Evolutionary conservation across 2,888 invertebrate genomes (phyloP).

Genomic region (Drosophila flavopinicola): DNA sequence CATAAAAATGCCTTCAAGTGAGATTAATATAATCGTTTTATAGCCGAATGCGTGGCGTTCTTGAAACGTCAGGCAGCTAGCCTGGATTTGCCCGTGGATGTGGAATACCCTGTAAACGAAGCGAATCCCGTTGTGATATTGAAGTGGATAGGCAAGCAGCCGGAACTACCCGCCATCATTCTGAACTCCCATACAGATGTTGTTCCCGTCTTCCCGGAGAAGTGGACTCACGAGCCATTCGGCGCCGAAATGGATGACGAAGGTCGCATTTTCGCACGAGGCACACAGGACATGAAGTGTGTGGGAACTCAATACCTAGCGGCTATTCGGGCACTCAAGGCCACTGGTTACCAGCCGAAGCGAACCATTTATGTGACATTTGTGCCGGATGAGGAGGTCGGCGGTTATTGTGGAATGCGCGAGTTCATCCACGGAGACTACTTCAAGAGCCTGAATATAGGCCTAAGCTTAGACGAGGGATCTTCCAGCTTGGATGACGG

Average conservation of each 20-base stretch:
- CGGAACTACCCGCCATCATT: conserved; percentile 89
- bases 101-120: conserved; percentile 86
- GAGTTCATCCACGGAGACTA: conserved; percentile 88
- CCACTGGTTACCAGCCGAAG: conserved; percentile 86
- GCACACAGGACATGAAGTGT: conserved; percentile 93
- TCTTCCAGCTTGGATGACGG: conserved; percentile 88
- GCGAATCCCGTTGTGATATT: conserved; percentile 92
- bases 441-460: conserved; percentile 90
- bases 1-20: not conserved
- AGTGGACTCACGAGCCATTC: conserved; percentile 97
- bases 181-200: conserved; percentile 98
- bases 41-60: conserved; percentile 87
- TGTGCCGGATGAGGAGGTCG: conserved; percentile 91
- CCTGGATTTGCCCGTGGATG: conserved; percentile 87
- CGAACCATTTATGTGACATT: conserved; percentile 90
- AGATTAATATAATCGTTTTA: conserved; percentile 16
- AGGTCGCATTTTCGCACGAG: conserved; percentile 91
- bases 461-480: conserved; percentile 92
- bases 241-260: conserved; percentile 92
- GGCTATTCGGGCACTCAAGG: conserved; percentile 88
- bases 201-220: conserved; percentile 93
- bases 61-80: conserved; percentile 88
- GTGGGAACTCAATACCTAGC: conserved; percentile 92
- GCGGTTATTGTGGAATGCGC: conserved; percentile 89
- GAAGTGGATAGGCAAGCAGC: conserved; percentile 91